phyloP scores from a whole-genome alignment of 2,113 vertebrate species.

The human region GRCh38 chr12:776501-777000 shows the following conservation, averaged over 20 bases:
- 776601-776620: no score
- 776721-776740: background rate
- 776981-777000: background rate
- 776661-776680: no score
- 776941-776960: background rate
- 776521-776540: no score
- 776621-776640: no score
- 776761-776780: background rate
- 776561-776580: no score
- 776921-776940: constrained; percentile 14
- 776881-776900: background rate
- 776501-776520: no score
- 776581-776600: no score
- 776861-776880: constrained; percentile 6
- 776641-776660: no score
- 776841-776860: background rate
- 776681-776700: no score
- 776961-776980: constrained; percentile 14
- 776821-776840: background rate
- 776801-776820: background rate
- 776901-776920: background rate
- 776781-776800: background rate
- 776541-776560: no score
- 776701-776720: no score
- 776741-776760: background rate